These are phyloP conservation scores for Ichneumoninae sp. DNA, from an alignment of 2,888 invertebrate genomes.

Conservation along the genomic window DNA sequence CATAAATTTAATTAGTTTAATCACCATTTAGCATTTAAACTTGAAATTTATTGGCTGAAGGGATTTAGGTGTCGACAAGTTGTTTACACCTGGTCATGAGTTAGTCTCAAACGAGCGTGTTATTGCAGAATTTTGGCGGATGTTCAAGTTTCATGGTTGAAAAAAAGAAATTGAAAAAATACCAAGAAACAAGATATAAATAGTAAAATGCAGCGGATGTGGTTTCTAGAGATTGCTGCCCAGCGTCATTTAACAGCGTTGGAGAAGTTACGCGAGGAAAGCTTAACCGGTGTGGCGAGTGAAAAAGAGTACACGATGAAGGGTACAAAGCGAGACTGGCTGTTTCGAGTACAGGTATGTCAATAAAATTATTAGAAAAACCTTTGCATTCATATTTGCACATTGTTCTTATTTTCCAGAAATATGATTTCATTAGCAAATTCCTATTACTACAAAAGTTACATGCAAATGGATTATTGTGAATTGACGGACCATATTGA, in stretches of 20 bases:
- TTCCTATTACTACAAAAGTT: too few species aligned
- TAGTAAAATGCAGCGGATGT: constrained; percentile 74
- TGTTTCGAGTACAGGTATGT: constrained; percentile 82
- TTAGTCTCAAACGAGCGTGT: constrained; percentile 55
- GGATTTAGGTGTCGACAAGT: background rate
- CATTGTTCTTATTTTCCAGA: constrained; percentile 41
- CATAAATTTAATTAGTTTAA: background rate
- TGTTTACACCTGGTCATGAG: background rate
- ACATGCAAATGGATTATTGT: background rate
- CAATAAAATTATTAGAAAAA: constrained; percentile 38
- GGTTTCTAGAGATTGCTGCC: constrained; percentile 75
- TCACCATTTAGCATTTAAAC: background rate
- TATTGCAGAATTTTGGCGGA: constrained; percentile 76
- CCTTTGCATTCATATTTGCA: background rate
- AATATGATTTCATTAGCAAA: background rate
- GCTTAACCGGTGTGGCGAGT: constrained; percentile 68
- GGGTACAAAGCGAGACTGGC: constrained; percentile 82
- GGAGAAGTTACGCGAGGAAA: constrained; percentile 68
- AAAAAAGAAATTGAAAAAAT: constrained; percentile 53
- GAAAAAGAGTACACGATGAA: constrained; percentile 77
- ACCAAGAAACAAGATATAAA: constrained; percentile 9
- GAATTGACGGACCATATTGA: background rate
- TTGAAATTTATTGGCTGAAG: background rate
- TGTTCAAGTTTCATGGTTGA: constrained; percentile 68
- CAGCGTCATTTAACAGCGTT: constrained; percentile 68